phyloP scores from a whole-genome alignment of 2,113 vertebrate species.

The Salvelinus fontinalis region DNA sequence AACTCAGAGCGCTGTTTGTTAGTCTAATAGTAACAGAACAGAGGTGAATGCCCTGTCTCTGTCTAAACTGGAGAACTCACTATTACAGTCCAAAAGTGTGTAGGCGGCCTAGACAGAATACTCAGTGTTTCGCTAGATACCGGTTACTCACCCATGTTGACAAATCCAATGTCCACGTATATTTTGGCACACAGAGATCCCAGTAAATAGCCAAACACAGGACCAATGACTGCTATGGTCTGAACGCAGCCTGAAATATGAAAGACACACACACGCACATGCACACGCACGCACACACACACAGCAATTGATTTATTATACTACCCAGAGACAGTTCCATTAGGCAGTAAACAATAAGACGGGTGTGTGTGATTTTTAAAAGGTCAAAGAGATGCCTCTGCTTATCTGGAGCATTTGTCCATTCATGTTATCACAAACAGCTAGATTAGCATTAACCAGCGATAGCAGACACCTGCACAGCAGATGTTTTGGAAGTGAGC shows the following conservation, averaged over 20 bases:
- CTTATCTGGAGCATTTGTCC: background rate
- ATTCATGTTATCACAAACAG: background rate
- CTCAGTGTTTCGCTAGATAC: background rate
- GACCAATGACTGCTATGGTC: conserved; percentile 74
- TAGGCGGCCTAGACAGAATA: background rate
- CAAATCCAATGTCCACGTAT: conserved; percentile 79
- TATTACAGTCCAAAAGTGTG: background rate
- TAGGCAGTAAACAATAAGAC: background rate
- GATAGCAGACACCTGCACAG: no score
- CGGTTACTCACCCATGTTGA: conserved; percentile 70
- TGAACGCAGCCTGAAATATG: conserved; percentile 69
- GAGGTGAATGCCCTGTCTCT: background rate
- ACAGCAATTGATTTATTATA: background rate
- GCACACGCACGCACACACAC: background rate
- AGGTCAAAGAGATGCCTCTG: background rate
- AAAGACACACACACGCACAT: conserved; percentile 6
- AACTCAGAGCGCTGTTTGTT: background rate
- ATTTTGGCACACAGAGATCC: conserved; percentile 76
- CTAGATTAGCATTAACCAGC: background rate
- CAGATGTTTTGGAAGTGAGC: no score
- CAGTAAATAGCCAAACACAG: conserved; percentile 73
- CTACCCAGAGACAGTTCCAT: background rate
- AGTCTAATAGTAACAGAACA: background rate
- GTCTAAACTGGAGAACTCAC: background rate
- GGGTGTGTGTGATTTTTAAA: background rate